Base-by-base conservation (phyloP, 2,888 invertebrate species). In the Nomada ruficornis region DNA sequence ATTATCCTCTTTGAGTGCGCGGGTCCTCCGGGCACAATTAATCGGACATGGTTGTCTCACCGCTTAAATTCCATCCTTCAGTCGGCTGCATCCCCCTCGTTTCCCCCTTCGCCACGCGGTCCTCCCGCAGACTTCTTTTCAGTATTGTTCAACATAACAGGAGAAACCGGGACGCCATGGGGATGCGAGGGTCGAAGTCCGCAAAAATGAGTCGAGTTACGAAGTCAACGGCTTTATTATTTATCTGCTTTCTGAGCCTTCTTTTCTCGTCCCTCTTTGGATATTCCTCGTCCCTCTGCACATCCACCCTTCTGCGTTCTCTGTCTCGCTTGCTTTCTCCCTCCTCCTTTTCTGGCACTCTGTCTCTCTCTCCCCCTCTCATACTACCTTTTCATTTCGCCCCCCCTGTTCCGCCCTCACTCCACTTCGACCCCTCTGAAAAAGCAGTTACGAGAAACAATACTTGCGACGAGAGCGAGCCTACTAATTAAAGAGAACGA, bases 11-110 rank as follows among this genome's bases (percentile, higher is more conserved):
- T 89, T 90, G 88, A 90, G 80, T 65, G 75, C 42, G 65, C 74
- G 70, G 86, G 80, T 89, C 89, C 90, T 89, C 85, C 75, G 88
- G 89, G 89, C 80, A 85, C 89, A 91, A 90, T 91, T 91, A 91
- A 89, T 90, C 88, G 84, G 82, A 82, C 87, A 79, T 68, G 77
- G 70, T 83, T 79, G 82, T 84, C 83, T 76, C 82, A 65, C 60
- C 74, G 72, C 54, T 86, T 85, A 82, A 86, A 71, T 60, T 63
- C 60, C 47, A 23, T 65, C 79, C 76, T 80, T 74, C 67, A 54
- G 74, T 20, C 71, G 11, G 65, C 60, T n/a, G 0, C 23, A 5
- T 7, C 57, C 69, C 44, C n/a, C 9, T n/a, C 26, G 57, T 10
- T 23, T 29, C 70, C 50, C 59, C 20, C 26, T 3, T 52, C 23